Conservation (phyloP, 2,113 vertebrate species). For the Trachemys scripta region DNA sequence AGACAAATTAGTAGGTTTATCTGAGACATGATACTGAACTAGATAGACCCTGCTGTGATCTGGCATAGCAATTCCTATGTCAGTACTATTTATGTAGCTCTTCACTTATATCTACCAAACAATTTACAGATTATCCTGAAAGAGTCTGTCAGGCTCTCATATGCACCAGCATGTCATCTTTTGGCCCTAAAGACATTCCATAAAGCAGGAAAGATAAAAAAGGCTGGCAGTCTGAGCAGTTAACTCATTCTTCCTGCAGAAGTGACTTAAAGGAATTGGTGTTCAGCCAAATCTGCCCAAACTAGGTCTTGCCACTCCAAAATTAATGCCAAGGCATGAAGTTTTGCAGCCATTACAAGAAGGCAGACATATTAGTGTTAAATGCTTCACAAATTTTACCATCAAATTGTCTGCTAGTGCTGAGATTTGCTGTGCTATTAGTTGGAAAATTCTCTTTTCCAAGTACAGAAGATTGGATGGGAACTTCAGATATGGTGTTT, state of each 20-base stretch:
- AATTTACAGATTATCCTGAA: not conserved
- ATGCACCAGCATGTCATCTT: not conserved
- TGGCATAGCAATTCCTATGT: not conserved
- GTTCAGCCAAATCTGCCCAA: not conserved
- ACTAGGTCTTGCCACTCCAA: not conserved
- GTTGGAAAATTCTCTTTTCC: not conserved
- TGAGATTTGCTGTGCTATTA: fast-evolving
- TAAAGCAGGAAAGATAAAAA: fast-evolving
- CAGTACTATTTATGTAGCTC: not conserved
- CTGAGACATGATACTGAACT: not conserved
- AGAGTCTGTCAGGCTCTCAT: not conserved
- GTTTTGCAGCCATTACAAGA: not conserved
- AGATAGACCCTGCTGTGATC: not conserved
- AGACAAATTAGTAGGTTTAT: not conserved
- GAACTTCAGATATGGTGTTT: fast-evolving
- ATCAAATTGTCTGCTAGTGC: not conserved
- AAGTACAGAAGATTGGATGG: fast-evolving
- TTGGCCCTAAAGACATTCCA: not conserved
- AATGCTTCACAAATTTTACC: not conserved
- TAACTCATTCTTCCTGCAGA: fast-evolving
- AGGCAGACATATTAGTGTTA: not conserved
- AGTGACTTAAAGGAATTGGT: not conserved
- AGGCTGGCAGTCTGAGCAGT: not conserved
- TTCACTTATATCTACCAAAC: not conserved
- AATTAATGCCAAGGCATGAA: not conserved